Conservation (phyloP, 2,797 vertebrate genomes). For the Mycteria americana region DNA sequence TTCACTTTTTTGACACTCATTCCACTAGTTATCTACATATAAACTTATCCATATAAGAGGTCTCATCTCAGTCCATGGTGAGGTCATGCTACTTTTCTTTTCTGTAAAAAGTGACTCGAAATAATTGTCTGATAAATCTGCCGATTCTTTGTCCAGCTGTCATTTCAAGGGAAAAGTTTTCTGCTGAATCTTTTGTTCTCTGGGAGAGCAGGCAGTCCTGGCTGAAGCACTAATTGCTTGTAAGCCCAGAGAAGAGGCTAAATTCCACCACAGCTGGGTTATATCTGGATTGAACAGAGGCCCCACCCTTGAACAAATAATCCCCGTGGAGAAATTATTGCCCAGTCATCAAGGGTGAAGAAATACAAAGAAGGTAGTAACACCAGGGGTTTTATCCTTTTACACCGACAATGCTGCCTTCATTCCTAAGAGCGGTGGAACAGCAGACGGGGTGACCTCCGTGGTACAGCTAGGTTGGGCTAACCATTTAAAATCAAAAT, state of each 20-base stretch:
- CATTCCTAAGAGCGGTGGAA: background rate
- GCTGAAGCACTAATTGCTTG: slow-evolving; percentile 11
- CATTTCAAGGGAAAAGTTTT: background rate
- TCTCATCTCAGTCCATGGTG: background rate
- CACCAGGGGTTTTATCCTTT: slow-evolving; percentile 27
- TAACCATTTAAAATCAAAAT: background rate
- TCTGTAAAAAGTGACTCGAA: background rate
- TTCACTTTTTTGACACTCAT: background rate
- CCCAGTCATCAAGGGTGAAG: slow-evolving; percentile 4
- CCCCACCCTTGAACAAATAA: slow-evolving; percentile 33
- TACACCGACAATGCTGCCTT: background rate
- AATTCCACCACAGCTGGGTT: slow-evolving; percentile 2
- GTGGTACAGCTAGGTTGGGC: background rate
- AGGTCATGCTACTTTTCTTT: background rate
- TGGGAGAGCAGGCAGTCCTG: background rate
- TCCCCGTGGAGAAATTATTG: slow-evolving; percentile 29
- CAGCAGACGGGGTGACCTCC: background rate
- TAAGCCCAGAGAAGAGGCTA: background rate
- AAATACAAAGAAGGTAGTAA: slow-evolving; percentile 19
- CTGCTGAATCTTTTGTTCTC: slow-evolving; percentile 32
- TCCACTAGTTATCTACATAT: background rate
- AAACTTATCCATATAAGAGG: background rate
- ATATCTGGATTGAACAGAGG: slow-evolving; percentile 8
- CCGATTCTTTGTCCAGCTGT: background rate
- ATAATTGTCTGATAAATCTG: background rate